Conservation (phyloP, 2,113 vertebrate genomes). For the Bucco capensis region DNA sequence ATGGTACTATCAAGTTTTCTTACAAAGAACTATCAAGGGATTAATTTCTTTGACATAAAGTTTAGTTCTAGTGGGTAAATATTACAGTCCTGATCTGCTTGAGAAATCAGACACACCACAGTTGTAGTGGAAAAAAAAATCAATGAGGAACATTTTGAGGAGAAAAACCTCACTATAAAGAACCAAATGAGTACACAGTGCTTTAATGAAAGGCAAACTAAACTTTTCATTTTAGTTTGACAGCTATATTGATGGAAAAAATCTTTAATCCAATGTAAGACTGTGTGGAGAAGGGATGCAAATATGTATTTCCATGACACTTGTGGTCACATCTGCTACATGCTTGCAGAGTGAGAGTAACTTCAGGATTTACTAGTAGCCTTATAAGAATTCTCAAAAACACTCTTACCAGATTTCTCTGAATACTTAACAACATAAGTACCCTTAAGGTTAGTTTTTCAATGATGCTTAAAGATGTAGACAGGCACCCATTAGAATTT, state of each 20-base stretch:
- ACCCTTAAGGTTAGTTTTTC: not conserved
- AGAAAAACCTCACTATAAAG: not conserved
- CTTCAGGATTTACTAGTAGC: not conserved
- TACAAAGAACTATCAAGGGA: not conserved
- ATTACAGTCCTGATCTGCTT: not conserved
- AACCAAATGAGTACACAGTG: not conserved
- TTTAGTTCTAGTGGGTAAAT: conserved; percentile 1
- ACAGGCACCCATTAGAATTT: not conserved
- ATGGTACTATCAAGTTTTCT: not conserved
- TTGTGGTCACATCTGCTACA: not conserved
- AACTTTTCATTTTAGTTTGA: not conserved
- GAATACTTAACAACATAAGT: not conserved
- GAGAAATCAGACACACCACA: not conserved
- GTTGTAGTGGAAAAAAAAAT: not conserved
- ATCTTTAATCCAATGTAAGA: not conserved
- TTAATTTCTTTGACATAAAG: conserved; percentile 25
- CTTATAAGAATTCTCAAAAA: not conserved
- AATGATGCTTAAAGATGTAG: not conserved
- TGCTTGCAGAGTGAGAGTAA: not conserved
- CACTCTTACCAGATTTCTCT: not conserved
- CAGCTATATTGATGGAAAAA: not conserved
- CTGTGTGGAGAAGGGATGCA: not conserved
- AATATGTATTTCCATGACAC: not conserved
- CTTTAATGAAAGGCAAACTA: not conserved
- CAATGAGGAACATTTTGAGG: not conserved